phyloP scores from a whole-genome alignment of 2,113 vertebrate genomes.

The Eulacestoma nigropectus region DNA sequence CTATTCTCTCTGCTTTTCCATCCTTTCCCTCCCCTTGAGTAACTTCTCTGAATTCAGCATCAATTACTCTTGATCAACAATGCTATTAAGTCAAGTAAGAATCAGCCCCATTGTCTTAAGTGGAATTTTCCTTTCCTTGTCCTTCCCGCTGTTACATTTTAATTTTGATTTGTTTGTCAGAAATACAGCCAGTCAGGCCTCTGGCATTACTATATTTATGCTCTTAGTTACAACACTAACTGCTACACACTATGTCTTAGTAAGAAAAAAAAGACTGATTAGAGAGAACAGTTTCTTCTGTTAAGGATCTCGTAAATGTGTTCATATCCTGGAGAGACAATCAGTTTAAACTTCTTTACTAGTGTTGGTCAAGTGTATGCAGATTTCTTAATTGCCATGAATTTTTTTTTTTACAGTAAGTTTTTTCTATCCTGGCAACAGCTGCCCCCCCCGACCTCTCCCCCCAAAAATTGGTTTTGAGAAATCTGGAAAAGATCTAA shows the following conservation, averaged over 20 bases:
- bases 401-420: not conserved
- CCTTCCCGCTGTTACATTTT: not conserved
- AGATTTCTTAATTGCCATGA: not conserved
- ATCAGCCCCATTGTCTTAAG: not conserved
- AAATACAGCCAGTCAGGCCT: not conserved
- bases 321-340: not conserved
- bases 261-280: not conserved
- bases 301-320: not conserved
- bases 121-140: conserved; percentile 10
- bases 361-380: not conserved
- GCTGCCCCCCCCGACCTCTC: accelerated
- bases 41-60: not conserved
- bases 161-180: not conserved
- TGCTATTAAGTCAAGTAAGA: not conserved
- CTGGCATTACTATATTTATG: not conserved
- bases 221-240: not conserved
- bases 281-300: not conserved
- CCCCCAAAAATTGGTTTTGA: not conserved
- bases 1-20: not conserved
- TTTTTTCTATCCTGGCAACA: not conserved
- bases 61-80: not conserved
- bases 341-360: not conserved
- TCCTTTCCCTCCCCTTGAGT: not conserved
- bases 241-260: not conserved
- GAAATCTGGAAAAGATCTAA: not conserved